Evolutionary conservation across 1,140 invertebrate species (phyloP).

Genomic region (Bemisia tabaci): DNA sequence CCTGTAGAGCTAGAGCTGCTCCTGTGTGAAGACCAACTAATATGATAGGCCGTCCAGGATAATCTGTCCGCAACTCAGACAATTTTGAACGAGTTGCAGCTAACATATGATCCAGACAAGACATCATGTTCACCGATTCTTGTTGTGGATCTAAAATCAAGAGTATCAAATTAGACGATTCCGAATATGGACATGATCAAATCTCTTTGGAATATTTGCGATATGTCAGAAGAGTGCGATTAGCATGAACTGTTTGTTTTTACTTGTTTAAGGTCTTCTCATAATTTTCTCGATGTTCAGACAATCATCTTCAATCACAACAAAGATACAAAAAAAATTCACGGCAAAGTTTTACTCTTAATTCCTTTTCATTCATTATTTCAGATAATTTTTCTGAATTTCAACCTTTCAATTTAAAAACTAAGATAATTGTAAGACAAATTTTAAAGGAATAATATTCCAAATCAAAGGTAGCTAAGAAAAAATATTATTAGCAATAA

Average conservation of each 20-base stretch:
- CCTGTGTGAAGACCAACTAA: slow-evolving; percentile 63
- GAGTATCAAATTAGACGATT: not conserved
- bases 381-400: no score
- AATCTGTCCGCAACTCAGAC: slow-evolving; percentile 49
- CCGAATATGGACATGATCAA: slow-evolving; percentile 2
- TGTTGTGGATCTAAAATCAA: slow-evolving; percentile 28
- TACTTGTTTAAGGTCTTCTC: no score
- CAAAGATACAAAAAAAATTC: no score
- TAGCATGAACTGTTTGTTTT: no score
- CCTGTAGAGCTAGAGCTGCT: slow-evolving; percentile 53
- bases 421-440: no score
- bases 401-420: no score
- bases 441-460: no score
- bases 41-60: slow-evolving; percentile 54
- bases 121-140: slow-evolving; percentile 37
- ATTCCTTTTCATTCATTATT: no score
- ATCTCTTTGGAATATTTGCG: not conserved
- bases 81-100: slow-evolving; percentile 51
- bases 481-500: not conserved
- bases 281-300: no score
- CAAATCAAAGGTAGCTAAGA: not conserved
- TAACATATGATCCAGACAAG: slow-evolving; percentile 53
- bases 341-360: no score
- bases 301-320: no score
- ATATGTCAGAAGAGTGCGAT: not conserved